Base-by-base conservation (phyloP, 2,797 vertebrate species). In the Naso thynnoides region DNA sequence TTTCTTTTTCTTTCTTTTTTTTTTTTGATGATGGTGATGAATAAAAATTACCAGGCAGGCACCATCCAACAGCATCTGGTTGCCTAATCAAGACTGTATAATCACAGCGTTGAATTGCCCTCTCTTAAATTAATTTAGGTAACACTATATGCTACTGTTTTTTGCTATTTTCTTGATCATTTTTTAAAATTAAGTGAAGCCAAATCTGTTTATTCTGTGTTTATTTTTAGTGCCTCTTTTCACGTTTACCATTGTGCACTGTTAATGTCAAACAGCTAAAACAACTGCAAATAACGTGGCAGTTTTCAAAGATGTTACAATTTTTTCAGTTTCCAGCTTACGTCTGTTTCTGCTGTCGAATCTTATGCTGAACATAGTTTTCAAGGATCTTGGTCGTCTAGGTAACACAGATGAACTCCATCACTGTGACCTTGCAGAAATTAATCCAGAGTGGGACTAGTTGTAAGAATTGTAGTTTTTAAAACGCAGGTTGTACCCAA, bases 101-200 rank as follows among this genome's bases (percentile, higher is more conserved):
- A 70, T 36, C 14, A 62, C 7, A 33, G 6, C 0, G 19, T 42
- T 68, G 15, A 64, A 52, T 52, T 47, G 24, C 2, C 8, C 10
- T 16, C 15, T 38, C 41, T 60, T 73, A 49, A 73, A 78, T 71
- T 49, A 29, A 70, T 62, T 49, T 76, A 65, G 60, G 77, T 78
- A 77, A 77, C 48, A 45, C 36, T 29, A 2, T 39, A 15, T 41
- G n/a, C 23, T 19, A 6, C 18, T 73, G 38, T 39, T 72, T 48
- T 68, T 63, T 47, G 9, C 55, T 41, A 41, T 65, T 77, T 74
- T 48, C 29, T 61, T 73, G 54, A 71, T 73, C 53, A 18, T n/a
- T 15, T 6, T 18, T 18, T 4, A n/a, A 57, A 75, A 70, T 62
- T 4, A 55, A 59, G 18, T 26, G 1, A 67, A 50, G 26, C 47